phyloP scores from a whole-genome alignment of 2,113 vertebrate species.

The Peromyscus maniculatus region DNA sequence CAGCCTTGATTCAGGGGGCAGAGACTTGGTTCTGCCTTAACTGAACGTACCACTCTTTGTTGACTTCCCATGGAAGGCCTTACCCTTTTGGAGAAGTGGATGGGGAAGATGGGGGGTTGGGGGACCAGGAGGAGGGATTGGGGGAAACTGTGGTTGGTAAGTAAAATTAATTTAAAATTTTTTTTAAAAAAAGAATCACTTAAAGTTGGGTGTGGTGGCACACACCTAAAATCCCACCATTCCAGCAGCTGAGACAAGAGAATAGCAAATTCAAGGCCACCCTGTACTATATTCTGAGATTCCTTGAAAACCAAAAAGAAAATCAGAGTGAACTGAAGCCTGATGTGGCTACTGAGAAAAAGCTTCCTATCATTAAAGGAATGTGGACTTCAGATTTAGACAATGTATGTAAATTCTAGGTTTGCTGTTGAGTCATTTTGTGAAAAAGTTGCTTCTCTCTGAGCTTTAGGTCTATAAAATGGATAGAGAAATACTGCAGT shows the following conservation, averaged over 20 bases:
- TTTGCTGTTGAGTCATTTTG: slow-evolving; percentile 25
- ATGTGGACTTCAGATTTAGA: background rate
- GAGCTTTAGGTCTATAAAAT: slow-evolving; percentile 3
- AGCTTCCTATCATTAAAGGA: background rate
- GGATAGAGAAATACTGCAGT: background rate
- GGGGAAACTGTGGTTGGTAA: too few species aligned
- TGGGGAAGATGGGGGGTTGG: too few species aligned
- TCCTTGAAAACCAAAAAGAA: background rate
- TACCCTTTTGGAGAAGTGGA: too few species aligned
- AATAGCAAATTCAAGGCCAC: background rate
- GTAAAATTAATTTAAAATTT: too few species aligned
- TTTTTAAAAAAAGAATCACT: background rate
- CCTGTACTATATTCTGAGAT: background rate
- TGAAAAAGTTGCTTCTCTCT: slow-evolving; percentile 5
- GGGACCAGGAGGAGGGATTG: too few species aligned
- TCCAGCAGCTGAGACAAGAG: background rate
- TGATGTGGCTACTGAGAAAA: background rate
- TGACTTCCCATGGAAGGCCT: too few species aligned
- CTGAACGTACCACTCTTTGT: too few species aligned
- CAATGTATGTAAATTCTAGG: background rate
- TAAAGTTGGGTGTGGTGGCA: background rate
- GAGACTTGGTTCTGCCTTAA: too few species aligned
- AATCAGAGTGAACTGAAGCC: background rate
- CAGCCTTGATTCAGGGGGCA: too few species aligned
- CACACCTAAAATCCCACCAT: background rate